Percentiles rank a stretch among this genome's conserved stretches.
phyloP scores from a whole-genome alignment of 2,113 vertebrate species.

The Hiodon tergisus region DNA sequence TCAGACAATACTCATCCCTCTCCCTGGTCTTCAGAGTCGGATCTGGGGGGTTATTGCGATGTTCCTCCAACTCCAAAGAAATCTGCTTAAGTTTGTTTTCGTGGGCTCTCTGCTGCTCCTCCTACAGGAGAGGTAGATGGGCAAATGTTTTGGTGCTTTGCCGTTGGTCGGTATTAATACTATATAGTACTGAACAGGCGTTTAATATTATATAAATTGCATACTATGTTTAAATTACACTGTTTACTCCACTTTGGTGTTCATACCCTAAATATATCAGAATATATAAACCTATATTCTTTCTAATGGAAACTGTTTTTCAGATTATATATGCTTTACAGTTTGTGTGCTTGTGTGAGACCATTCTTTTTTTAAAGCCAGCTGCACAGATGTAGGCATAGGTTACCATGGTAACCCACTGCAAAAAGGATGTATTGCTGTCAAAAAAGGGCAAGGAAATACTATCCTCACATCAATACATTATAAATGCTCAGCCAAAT shows the following conservation, averaged over 20 bases:
- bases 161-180: neutral
- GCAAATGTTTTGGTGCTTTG: neutral
- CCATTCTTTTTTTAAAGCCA: neutral
- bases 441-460: conserved; percentile 6
- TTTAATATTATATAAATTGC: neutral
- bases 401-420: conserved; percentile 5
- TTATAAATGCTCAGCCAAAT: neutral
- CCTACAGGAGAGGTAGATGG: conserved; percentile 51
- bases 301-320: neutral
- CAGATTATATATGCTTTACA: neutral
- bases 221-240: no score
- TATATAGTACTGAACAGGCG: no score
- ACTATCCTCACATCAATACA: neutral
- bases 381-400: neutral
- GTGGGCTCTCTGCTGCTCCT: conserved; percentile 88
- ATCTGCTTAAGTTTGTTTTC: conserved; percentile 93
- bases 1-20: conserved; percentile 83
- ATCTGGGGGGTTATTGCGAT: conserved; percentile 72
- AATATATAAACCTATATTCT: neutral
- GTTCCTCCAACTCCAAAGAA: conserved; percentile 84
- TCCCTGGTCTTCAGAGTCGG: conserved; percentile 80
- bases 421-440: neutral
- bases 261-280: no score
- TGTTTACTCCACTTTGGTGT: no score
- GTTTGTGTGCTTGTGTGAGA: neutral